Evolutionary conservation across 2,888 invertebrate species (phyloP).

Genomic region (Iphiclides podalirius): DNA sequence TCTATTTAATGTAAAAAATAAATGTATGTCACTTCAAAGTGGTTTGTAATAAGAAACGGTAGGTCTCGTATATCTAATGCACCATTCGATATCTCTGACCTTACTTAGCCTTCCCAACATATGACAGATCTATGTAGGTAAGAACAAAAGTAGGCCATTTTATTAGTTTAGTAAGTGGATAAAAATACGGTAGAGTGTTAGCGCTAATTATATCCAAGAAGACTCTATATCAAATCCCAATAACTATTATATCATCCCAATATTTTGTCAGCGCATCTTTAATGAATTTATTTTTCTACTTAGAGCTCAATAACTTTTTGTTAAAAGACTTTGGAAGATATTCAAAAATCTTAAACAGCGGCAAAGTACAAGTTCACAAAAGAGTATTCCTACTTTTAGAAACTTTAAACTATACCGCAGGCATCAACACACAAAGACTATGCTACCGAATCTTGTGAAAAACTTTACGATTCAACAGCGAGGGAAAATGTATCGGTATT

Average conservation of each 20-base stretch:
- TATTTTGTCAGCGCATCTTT: too few relatives aligned
- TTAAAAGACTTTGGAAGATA: too few relatives aligned
- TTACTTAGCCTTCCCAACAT: conserved; percentile 9
- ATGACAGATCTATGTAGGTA: background rate
- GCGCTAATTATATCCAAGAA: too few relatives aligned
- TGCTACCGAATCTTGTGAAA: conserved; percentile 30
- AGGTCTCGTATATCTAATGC: conserved; percentile 11
- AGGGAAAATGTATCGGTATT: conserved; percentile 46
- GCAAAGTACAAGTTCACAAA: background rate
- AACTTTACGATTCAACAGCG: conserved; percentile 30
- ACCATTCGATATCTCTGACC: conserved; percentile 12
- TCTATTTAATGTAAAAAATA: background rate
- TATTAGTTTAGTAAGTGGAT: background rate
- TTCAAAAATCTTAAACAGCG: background rate
- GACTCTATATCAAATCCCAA: too few relatives aligned
- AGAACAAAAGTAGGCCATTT: background rate
- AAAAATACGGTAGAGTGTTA: too few relatives aligned
- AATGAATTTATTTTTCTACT: too few relatives aligned
- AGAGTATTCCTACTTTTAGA: conserved; percentile 10
- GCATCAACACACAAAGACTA: conserved; percentile 23
- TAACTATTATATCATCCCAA: too few relatives aligned
- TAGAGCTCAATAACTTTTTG: too few relatives aligned
- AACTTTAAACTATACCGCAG: conserved; percentile 21
- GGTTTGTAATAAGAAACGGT: conserved; percentile 16
- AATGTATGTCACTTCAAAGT: conserved; percentile 13